Conservation (phyloP, 2,113 vertebrate species). For the Urocitellus parryii region DNA sequence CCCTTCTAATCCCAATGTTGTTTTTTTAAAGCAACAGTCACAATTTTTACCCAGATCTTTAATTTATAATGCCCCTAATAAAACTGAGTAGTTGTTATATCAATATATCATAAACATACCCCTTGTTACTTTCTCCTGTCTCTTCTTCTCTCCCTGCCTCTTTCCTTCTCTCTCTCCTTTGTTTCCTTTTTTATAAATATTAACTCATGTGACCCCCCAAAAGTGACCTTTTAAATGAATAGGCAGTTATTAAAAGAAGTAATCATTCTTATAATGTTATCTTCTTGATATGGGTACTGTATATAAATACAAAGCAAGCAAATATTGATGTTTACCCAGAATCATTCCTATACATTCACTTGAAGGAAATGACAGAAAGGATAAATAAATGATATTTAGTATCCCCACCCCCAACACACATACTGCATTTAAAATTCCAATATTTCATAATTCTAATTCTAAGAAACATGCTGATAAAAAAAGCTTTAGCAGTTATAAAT, state of each 20-base stretch:
- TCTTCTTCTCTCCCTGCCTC: neutral
- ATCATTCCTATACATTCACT: neutral
- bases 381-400: neutral
- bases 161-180: neutral
- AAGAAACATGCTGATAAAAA: conserved; percentile 22
- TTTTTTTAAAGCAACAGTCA: conserved; percentile 44
- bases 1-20: conserved; percentile 18
- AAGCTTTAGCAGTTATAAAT: neutral
- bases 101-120: neutral
- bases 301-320: neutral
- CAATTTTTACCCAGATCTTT: neutral
- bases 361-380: neutral
- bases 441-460: conserved; percentile 11
- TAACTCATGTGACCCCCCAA: neutral
- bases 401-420: neutral
- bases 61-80: neutral
- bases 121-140: neutral
- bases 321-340: conserved; percentile 6
- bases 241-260: neutral
- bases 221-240: conserved; percentile 20
- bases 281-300: neutral
- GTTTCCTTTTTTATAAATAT: neutral
- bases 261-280: neutral
- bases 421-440: conserved; percentile 6
- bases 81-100: neutral